Percentiles rank a stretch among this genome's conserved stretches.
Conservation (phyloP, 2,797 vertebrate genomes). For the Mus minutoides region DNA sequence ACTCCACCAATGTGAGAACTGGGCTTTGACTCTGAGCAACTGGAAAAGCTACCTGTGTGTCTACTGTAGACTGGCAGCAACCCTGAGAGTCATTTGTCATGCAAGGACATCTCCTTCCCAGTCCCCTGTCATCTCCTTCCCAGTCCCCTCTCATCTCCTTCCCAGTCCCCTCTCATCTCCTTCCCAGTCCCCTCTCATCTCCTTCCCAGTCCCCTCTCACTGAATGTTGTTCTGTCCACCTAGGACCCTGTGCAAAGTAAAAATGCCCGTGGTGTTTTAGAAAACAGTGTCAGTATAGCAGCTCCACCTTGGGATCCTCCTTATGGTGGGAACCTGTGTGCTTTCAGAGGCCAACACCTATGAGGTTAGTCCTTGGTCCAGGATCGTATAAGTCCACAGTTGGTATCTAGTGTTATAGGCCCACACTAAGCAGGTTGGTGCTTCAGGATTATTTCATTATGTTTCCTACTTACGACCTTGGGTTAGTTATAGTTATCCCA, state of each 20-base stretch:
- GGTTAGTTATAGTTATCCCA: neutral
- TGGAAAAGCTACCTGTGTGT: neutral
- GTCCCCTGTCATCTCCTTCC: too few species aligned
- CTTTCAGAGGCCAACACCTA: neutral
- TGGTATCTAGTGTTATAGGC: neutral
- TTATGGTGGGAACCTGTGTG: neutral
- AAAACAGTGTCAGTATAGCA: neutral
- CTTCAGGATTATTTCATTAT: neutral
- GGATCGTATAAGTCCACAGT: neutral
- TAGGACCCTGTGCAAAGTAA: neutral
- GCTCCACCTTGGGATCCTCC: neutral
- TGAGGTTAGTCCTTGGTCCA: neutral
- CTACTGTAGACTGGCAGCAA: neutral
- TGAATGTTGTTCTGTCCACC: neutral
- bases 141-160: neutral
- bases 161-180: neutral
- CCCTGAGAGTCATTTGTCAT: neutral
- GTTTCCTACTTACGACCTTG: neutral
- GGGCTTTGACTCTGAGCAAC: neutral
- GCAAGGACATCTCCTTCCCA: neutral
- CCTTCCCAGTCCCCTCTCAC: neutral
- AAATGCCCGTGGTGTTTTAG: neutral
- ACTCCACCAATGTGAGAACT: neutral
- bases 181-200: neutral
- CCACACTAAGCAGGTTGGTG: neutral